A percentile compares a stretch with the other conserved stretches of the same genome.
phyloP scores from a whole-genome alignment of 2,113 vertebrate genomes.

The Naja naja region DNA sequence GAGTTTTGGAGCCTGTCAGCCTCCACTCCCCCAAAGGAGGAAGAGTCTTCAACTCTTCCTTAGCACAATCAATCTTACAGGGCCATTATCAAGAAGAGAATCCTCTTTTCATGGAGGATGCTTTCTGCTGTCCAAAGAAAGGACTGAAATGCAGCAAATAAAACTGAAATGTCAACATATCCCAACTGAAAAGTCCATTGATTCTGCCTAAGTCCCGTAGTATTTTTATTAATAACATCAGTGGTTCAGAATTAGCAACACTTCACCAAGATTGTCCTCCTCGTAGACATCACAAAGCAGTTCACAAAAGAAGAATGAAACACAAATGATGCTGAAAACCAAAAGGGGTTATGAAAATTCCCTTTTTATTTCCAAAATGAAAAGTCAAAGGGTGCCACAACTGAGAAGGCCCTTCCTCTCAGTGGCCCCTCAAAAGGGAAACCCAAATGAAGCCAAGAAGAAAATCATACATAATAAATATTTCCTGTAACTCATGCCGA shows the following conservation, averaged over 20 bases:
- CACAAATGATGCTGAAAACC: not conserved
- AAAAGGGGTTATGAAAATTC: not conserved
- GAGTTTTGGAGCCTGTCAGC: not conserved
- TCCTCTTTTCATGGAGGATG: not conserved
- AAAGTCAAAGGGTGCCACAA: not conserved
- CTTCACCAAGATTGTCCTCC: not conserved
- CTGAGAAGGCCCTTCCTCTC: not conserved
- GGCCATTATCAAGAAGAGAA: not conserved
- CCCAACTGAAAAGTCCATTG: not conserved
- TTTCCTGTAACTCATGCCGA: not conserved
- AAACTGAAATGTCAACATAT: not conserved
- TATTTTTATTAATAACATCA: not conserved
- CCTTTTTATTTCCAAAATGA: not conserved
- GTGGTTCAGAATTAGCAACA: not conserved
- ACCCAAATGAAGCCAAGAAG: not conserved
- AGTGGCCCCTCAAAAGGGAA: not conserved
- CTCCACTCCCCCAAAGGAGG: not conserved
- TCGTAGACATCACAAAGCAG: not conserved
- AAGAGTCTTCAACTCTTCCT: not conserved
- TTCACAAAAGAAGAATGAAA: not conserved
- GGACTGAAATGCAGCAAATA: not conserved
- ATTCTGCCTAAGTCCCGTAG: not conserved
- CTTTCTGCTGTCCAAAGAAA: not conserved
- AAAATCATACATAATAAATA: not conserved
- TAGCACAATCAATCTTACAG: not conserved